Base-by-base conservation (phyloP, 2,797 vertebrate genomes). In the Darevskia nairensis region DNA sequence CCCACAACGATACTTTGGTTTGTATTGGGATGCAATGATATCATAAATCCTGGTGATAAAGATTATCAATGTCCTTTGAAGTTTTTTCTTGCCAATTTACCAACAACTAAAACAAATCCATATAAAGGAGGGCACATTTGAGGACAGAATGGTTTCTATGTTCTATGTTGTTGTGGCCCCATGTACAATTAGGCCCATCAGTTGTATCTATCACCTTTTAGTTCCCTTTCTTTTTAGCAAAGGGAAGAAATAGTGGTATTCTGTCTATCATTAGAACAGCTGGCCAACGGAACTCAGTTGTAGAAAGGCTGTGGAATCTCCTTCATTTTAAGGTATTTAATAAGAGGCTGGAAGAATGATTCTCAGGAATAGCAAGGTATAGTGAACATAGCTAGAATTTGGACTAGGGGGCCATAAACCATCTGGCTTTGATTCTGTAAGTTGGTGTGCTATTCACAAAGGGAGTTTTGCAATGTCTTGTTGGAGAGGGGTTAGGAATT, bases 181-280 rank as follows among this genome's bases (percentile, higher is more conserved):
- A 8, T 69, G 32, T 35, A 78, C 61, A 46, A 21, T 13, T 27
- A 44, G 25, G 61, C 32, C 15, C 25, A 39, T n/a, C 17, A 15
- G 35, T 59, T 72, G 8, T 29, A 82, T 7, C 4, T 6, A 66
- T 82, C 76, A 46, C 7, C 69, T 81, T 66, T 46, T 46, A 3
- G 35, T 84, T 85, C 39, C 46, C 68, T 61, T 88, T 75, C 29
- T 68, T 83, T 82, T 59, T 82, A 68, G 25, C 44, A 74, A 25
- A 35, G 81, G 35, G 13, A 79, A 75, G 39, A 76, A 83, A 83
- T 15, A 41, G 32, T 81, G 11, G 76, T 50, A 86, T 87, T 87
- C 55, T 85, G 17, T 89, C 83, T 55, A 69, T 85, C 82, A 80
- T 80, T 89, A 66, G 27, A 84, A 44, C 44, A 84, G 55, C 39